Percentiles rank a stretch among this genome's conserved stretches.
phyloP scores from a whole-genome alignment of 2,797 vertebrate genomes.

The Dicrostonyx torquatus region DNA sequence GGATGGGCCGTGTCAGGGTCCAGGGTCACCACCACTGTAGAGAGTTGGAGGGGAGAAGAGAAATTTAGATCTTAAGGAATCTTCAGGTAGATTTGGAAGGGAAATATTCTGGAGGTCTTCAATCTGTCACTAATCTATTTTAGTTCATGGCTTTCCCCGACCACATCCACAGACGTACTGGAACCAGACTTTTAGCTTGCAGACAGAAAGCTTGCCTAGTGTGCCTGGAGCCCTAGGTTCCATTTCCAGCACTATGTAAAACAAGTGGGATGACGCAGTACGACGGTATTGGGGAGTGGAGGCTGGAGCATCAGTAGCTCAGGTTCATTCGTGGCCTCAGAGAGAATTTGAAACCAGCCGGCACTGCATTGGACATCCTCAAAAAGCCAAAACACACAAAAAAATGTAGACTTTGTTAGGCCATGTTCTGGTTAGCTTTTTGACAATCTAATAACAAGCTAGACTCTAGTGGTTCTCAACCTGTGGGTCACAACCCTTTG shows the following conservation, averaged over 20 bases:
- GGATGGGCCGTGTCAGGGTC: slow-evolving; percentile 76
- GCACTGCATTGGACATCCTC: not conserved
- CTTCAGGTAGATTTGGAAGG: not conserved
- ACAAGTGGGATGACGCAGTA: not conserved
- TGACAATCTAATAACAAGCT: not conserved
- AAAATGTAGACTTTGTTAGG: not conserved
- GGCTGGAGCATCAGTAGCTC: not conserved
- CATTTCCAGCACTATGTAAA: not conserved
- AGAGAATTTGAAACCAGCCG: not conserved
- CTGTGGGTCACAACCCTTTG: not conserved
- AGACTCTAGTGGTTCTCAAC: not conserved
- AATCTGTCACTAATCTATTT: not conserved
- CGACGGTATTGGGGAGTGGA: not conserved
- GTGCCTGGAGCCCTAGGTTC: not conserved
- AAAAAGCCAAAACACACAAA: not conserved
- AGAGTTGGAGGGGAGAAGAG: slow-evolving; percentile 9
- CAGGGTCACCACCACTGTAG: slow-evolving; percentile 75
- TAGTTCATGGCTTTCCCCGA: not conserved
- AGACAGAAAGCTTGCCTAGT: not conserved
- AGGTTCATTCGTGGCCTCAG: not conserved
- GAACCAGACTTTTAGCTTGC: not conserved
- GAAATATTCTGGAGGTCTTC: not conserved
- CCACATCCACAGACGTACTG: not conserved
- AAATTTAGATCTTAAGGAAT: not conserved
- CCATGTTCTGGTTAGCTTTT: not conserved